These are phyloP conservation scores for Ceyx cyanopectus DNA, from an alignment of 2,113 vertebrate genomes.

Conservation along the genomic window DNA sequence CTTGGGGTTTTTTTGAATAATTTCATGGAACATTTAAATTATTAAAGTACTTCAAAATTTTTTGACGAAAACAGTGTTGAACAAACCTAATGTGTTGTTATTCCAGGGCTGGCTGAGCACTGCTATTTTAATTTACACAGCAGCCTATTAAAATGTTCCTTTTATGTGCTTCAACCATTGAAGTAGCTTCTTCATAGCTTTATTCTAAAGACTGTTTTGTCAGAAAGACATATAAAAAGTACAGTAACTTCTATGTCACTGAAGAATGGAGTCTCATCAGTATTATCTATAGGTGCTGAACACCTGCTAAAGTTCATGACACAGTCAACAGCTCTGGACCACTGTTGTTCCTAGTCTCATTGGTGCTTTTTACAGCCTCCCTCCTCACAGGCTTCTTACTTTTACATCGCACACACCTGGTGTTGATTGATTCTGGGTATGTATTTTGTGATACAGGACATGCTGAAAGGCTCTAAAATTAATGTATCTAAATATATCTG, in stretches of 20 bases:
- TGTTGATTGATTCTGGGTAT: background rate
- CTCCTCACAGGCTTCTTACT: background rate
- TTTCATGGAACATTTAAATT: background rate
- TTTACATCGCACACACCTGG: background rate
- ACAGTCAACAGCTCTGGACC: background rate
- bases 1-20: background rate
- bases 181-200: background rate
- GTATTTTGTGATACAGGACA: fast-evolving
- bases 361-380: background rate
- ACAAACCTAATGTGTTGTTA: background rate
- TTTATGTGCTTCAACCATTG: background rate
- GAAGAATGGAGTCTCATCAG: background rate
- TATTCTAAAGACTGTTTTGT: background rate
- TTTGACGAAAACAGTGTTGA: background rate
- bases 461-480: background rate
- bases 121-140: background rate
- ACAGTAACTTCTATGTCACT: background rate
- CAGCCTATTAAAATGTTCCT: background rate
- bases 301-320: background rate
- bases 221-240: background rate
- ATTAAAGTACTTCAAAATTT: background rate
- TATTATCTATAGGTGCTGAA: background rate
- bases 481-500: background rate
- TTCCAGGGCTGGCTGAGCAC: background rate
- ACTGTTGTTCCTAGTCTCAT: background rate